These are phyloP conservation scores for Amphipoea lucens DNA, from an alignment of 2,888 invertebrate genomes.

Conservation along the genomic window DNA sequence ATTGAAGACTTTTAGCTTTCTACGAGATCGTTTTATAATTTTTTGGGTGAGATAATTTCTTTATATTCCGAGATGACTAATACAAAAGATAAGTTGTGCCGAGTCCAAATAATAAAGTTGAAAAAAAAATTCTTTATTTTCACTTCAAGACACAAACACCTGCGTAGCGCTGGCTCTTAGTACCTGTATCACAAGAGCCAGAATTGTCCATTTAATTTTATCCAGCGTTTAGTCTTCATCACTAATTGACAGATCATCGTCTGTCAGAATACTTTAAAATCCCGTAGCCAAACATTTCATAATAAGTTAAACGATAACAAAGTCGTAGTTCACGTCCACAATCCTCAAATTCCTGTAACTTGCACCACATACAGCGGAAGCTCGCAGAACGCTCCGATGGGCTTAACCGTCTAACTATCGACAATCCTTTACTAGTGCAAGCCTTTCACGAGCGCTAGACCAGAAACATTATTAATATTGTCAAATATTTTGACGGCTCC, in stretches of 20 bases:
- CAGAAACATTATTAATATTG: constrained; percentile 85
- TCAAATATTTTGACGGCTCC: constrained; percentile 84
- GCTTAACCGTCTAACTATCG: constrained; percentile 80
- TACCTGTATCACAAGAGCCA: not conserved
- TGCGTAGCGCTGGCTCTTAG: not conserved
- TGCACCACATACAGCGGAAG: constrained; percentile 76
- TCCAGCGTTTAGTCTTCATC: not conserved
- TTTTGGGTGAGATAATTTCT: not conserved
- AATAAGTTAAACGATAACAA: not conserved
- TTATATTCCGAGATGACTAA: not conserved
- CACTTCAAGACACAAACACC: not conserved
- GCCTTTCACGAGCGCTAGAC: constrained; percentile 85
- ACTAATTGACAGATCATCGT: not conserved
- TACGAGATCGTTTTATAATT: not conserved
- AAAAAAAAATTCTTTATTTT: not conserved
- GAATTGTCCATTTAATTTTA: not conserved
- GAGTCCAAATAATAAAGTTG: not conserved
- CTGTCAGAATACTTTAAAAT: not conserved
- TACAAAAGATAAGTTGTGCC: not conserved
- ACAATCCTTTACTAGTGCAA: constrained; percentile 87
- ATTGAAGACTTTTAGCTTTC: constrained; percentile 29
- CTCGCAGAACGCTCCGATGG: constrained; percentile 76
- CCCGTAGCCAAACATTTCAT: not conserved
- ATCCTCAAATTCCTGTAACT: constrained; percentile 60
- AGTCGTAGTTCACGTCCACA: no score